Conservation (phyloP, 2,888 invertebrate species). For the Cephus rjabovi region DNA sequence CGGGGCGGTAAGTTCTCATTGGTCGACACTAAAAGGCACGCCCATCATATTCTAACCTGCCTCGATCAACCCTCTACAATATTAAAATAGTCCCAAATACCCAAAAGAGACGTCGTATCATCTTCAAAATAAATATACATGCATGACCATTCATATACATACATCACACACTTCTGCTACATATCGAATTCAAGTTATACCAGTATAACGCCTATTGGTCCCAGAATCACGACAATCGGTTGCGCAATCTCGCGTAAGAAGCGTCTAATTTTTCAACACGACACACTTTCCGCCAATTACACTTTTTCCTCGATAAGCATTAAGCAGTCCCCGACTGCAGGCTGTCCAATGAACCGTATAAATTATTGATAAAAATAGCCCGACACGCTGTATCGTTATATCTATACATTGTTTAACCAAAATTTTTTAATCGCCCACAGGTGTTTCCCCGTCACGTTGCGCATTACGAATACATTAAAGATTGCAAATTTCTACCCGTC, state of each 20-base stretch:
- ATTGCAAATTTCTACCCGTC: conserved; percentile 41
- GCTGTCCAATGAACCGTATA: neutral
- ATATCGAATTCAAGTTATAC: conserved; percentile 2
- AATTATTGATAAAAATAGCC: neutral
- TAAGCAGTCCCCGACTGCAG: neutral
- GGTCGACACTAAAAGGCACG: neutral
- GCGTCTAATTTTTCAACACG: neutral
- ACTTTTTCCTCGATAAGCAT: neutral
- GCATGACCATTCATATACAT: neutral
- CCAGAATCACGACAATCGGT: conserved; percentile 32
- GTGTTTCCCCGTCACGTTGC: neutral
- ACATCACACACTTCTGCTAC: neutral
- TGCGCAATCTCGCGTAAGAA: conserved; percentile 48
- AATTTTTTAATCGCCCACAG: neutral
- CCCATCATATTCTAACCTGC: neutral
- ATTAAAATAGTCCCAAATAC: neutral
- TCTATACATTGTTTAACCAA: neutral
- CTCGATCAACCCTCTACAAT: neutral
- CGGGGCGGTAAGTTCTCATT: neutral
- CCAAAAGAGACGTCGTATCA: neutral
- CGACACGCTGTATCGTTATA: neutral
- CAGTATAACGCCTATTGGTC: conserved; percentile 14
- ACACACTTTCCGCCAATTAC: conserved; percentile 21
- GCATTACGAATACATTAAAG: conserved; percentile 25
- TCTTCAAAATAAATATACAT: neutral